A percentile compares a stretch with the other conserved stretches of the same genome.
Conservation (phyloP, 1,140 invertebrate species). For the Marisa cornuarietis region DNA sequence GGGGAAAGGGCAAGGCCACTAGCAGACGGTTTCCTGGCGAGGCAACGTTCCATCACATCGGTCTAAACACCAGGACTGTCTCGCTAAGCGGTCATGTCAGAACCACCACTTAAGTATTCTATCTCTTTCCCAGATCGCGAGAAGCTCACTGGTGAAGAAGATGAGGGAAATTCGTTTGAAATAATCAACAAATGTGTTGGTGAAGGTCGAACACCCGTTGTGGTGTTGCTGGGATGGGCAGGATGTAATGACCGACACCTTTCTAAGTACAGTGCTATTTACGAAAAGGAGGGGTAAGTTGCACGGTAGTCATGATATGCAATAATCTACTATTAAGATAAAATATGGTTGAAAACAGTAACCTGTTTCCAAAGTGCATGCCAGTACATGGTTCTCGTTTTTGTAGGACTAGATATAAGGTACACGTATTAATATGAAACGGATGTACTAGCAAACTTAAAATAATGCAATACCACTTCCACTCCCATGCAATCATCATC, state of each 20-base stretch:
- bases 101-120: slow-evolving; percentile 9
- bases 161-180: slow-evolving; percentile 17
- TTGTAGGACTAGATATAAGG: not conserved
- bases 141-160: not conserved
- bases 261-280: slow-evolving; percentile 81
- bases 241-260: slow-evolving; percentile 81
- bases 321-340: not conserved
- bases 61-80: too few species aligned
- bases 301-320: not conserved
- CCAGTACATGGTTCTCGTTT: not conserved
- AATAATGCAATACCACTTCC: not conserved
- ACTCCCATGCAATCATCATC: not conserved
- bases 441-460: not conserved
- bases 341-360: not conserved
- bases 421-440: not conserved
- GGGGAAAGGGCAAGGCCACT: too few species aligned
- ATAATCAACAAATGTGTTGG: slow-evolving; percentile 9
- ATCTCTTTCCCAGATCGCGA: slow-evolving; percentile 6
- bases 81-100: slow-evolving; percentile 1
- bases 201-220: slow-evolving; percentile 68
- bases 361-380: not conserved
- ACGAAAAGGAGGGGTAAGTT: slow-evolving; percentile 77
- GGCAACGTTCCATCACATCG: too few species aligned
- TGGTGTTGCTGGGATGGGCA: slow-evolving; percentile 82
- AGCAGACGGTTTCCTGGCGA: too few species aligned